Evolutionary conservation across 1,140 invertebrate species (phyloP).

Genomic region (Pseudomyrmex sp.): DNA sequence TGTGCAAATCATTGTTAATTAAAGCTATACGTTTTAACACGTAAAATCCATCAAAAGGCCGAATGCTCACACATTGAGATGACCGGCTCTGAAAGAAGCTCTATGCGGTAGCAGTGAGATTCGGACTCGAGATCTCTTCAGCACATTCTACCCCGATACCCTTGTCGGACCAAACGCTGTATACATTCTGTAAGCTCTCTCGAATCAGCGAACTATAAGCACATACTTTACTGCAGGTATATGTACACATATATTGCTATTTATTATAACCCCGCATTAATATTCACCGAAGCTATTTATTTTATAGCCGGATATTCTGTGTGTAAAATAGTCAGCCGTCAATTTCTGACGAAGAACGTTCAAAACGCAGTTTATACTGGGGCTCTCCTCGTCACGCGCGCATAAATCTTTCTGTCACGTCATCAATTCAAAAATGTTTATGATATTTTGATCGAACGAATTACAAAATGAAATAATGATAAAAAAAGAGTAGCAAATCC

Average conservation of each 20-base stretch:
- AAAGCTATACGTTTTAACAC: no score
- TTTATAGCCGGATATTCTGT: not conserved
- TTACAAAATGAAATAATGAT: slow-evolving; percentile 30
- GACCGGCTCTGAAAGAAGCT: no score
- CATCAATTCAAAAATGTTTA: not conserved
- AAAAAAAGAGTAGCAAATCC: slow-evolving; percentile 34
- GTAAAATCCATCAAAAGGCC: no score
- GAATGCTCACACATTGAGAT: no score
- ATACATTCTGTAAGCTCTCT: no score
- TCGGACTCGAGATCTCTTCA: no score
- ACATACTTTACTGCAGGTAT: no score
- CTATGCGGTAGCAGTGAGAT: no score
- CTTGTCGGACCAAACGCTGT: no score
- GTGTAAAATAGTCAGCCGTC: not conserved
- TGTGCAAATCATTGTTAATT: no score
- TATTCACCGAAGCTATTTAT: slow-evolving; percentile 40
- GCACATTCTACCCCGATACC: no score
- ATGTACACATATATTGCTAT: not conserved
- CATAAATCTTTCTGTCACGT: slow-evolving; percentile 36
- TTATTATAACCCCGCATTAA: slow-evolving; percentile 20
- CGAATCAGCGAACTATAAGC: no score
- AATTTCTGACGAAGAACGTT: not conserved
- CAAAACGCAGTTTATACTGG: not conserved
- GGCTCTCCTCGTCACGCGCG: not conserved
- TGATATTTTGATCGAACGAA: not conserved